phyloP scores from a whole-genome alignment of 1,140 invertebrate species.

The Whitmania pigra region DNA sequence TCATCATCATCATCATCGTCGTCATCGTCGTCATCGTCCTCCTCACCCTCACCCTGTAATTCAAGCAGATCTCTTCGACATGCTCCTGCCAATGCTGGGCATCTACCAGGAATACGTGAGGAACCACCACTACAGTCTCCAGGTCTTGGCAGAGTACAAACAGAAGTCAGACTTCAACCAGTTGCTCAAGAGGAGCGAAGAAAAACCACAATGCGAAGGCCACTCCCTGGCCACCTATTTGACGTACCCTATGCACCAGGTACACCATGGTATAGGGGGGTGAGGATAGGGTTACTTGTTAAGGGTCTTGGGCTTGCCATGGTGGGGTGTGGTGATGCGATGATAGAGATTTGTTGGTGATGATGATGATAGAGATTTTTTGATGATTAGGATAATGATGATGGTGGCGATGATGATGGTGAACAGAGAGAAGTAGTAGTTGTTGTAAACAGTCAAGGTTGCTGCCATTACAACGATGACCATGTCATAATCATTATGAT shows the following conservation, averaged over 20 bases:
- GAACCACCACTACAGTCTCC: conserved; percentile 81
- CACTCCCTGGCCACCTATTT: conserved; percentile 75
- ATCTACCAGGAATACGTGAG: conserved; percentile 88
- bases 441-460: not conserved
- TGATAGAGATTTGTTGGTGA: not conserved
- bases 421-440: not conserved
- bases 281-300: not conserved
- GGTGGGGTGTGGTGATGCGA: not conserved
- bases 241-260: conserved; percentile 90
- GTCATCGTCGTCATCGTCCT: not conserved
- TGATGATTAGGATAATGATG: not conserved
- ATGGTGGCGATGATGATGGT: not conserved
- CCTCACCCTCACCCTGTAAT: not conserved
- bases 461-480: not conserved
- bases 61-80: conserved; percentile 67
- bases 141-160: conserved; percentile 85
- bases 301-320: not conserved
- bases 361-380: not conserved
- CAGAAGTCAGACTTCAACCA: conserved; percentile 62
- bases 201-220: conserved; percentile 70
- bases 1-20: not conserved
- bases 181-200: conserved; percentile 65
- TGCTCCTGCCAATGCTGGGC: conserved; percentile 78
- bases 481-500: no score
- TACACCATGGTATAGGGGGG: conserved; percentile 37